Conservation (phyloP, 2,888 invertebrate genomes). For the Platypus cylindrus region DNA sequence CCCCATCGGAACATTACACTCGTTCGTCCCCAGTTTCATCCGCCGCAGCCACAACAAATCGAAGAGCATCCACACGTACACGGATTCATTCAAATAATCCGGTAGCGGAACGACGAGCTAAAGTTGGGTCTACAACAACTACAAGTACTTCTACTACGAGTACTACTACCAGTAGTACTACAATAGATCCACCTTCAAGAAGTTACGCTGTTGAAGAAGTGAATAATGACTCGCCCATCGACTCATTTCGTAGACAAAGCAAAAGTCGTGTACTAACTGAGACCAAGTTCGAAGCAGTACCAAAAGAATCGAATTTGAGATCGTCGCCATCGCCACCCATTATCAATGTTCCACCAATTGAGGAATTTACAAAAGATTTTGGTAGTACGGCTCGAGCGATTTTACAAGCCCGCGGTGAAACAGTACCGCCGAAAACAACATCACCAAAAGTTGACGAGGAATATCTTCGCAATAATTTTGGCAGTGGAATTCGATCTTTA, state of each 20-base stretch:
- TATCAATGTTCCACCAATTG: conserved; percentile 7
- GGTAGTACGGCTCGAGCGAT: conserved; percentile 16
- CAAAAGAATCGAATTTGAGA: conserved; percentile 14
- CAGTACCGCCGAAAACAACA: conserved; percentile 13
- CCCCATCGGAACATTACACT: conserved; percentile 10
- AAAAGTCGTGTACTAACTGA: conserved; percentile 29
- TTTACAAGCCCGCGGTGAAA: conserved; percentile 13
- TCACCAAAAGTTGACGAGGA: conserved; percentile 15
- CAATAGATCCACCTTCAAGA: conserved; percentile 12
- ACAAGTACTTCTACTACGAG: too few relatives aligned
- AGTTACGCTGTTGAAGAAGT: conserved; percentile 32
- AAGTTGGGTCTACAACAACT: conserved; percentile 2
- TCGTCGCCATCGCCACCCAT: conserved; percentile 4
- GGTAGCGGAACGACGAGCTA: conserved; percentile 10
- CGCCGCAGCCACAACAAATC: conserved; percentile 15
- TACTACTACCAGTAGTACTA: conserved; percentile 7
- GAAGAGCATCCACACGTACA: conserved; percentile 19
- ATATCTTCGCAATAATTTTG: conserved; percentile 13
- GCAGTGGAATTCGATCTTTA: conserved; percentile 10
- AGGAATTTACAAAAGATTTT: conserved; percentile 15
- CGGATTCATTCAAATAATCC: conserved; percentile 18
- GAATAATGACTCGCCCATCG: conserved; percentile 30
- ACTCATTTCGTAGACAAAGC: conserved; percentile 20
- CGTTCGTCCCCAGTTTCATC: too few relatives aligned
- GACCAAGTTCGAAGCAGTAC: conserved; percentile 25